Base-by-base conservation (phyloP, 2,888 invertebrate species). In the Parnassius orleans region DNA sequence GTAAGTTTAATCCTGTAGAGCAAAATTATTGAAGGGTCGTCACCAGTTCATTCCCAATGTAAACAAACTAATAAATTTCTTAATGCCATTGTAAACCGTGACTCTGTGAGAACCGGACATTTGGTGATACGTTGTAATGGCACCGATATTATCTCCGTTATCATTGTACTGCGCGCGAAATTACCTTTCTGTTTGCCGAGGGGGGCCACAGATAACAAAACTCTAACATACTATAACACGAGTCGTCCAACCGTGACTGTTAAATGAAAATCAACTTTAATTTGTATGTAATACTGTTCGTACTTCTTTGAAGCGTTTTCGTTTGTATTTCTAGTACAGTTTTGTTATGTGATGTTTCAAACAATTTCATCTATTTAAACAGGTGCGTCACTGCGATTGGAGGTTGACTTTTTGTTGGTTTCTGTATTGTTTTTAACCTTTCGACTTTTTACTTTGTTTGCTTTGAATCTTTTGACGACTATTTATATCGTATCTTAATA, bases 161-260 rank as follows among this genome's bases (percentile, higher is more conserved):
- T 69, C 72, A 72, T 69, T 68, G 68, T 68, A 66, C 66, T 65
- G 64, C 71, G 66, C 65, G 76, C 75, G 69, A 77, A 78, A 78
- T 78, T 77, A 72, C 76, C 69, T 72, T 64, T 69, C 66, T 78
- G 75, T 78, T 74, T 76, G 73, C 74, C 68, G 68, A 68, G 72
- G 73, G 75, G 71, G 63, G 59, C 66, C 71, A 67, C 71, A 69
- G 73, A 71, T 73, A 70, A 69, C 68, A 64, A 10, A 50, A 12
- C 11, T 50, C 14, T 42, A 47, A 10, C 44, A 53, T 33, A 57
- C 50, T 50, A 58, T 10, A 53, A 19, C 46, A 11, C 33, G 33
- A 33, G 33, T 33, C 33, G 33, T 0, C 33, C 5, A 33, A 33
- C 7, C 33, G 33, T 33, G 7, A 5, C 33, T 33, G 33, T 33